phyloP scores from a whole-genome alignment of 1,140 invertebrate species.

The Bacillus rossius region DNA sequence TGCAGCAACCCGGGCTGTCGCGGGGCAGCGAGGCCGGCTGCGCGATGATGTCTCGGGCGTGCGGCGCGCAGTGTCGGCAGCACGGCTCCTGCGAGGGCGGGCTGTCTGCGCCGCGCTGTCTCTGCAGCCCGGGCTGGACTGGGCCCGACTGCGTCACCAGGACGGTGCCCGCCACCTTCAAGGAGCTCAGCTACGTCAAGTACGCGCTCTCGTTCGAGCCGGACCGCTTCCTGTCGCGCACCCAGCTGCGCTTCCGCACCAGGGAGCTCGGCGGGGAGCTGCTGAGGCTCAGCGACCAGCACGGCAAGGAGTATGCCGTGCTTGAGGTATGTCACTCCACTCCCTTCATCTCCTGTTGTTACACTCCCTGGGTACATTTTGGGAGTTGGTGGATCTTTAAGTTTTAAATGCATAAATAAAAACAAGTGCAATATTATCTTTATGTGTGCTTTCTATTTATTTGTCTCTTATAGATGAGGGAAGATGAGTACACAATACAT shows the following conservation, averaged over 20 bases:
- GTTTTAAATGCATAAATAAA: no score
- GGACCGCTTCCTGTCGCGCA: slow-evolving; percentile 84
- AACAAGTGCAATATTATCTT: neutral
- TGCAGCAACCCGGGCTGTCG: slow-evolving; percentile 80
- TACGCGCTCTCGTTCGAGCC: slow-evolving; percentile 93
- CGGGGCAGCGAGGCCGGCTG: slow-evolving; percentile 82
- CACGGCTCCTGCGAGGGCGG: slow-evolving; percentile 92
- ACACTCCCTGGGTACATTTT: no score
- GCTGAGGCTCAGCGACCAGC: slow-evolving; percentile 88
- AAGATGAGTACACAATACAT: no score
- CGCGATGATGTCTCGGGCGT: slow-evolving; percentile 83
- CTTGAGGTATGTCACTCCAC: slow-evolving; percentile 59
- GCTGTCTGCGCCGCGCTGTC: slow-evolving; percentile 80
- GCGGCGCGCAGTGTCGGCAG: slow-evolving; percentile 78
- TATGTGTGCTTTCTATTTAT: neutral
- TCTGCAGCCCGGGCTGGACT: slow-evolving; percentile 88
- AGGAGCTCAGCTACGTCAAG: slow-evolving; percentile 89
- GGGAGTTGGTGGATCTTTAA: no score
- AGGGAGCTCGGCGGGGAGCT: slow-evolving; percentile 88
- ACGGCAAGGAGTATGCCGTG: slow-evolving; percentile 91
- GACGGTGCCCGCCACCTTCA: slow-evolving; percentile 86
- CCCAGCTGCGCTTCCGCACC: slow-evolving; percentile 89
- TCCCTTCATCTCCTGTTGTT: neutral
- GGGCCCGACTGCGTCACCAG: slow-evolving; percentile 78
- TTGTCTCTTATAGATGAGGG: neutral